These are phyloP conservation scores for Crypturellus tataupa DNA, from an alignment of 2,797 vertebrate genomes.

Conservation along the genomic window DNA sequence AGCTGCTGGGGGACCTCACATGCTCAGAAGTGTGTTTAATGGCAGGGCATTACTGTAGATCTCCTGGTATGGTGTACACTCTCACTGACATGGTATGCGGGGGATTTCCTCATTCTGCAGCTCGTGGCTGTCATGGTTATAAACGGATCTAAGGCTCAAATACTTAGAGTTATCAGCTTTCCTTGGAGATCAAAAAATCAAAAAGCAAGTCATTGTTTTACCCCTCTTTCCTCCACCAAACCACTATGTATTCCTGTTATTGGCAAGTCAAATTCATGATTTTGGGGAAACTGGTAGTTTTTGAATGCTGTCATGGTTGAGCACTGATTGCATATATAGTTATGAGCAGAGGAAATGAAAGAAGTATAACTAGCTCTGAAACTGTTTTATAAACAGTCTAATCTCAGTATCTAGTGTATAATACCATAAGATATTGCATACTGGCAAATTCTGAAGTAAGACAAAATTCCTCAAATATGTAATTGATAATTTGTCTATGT, in stretches of 20 bases:
- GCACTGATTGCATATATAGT: background rate
- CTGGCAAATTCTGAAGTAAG: background rate
- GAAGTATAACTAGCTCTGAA: background rate
- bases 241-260: background rate
- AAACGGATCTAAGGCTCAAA: background rate
- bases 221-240: background rate
- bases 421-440: background rate
- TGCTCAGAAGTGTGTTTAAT: conserved; percentile 30
- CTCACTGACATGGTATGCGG: background rate
- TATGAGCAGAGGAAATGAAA: background rate
- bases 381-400: background rate
- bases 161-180: background rate
- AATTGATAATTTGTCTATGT: background rate
- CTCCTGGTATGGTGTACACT: background rate
- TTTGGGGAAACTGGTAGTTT: background rate
- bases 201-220: background rate
- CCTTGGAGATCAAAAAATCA: background rate
- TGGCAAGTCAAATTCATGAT: background rate
- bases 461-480: background rate
- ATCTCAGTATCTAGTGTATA: background rate
- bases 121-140: background rate
- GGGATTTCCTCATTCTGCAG: background rate
- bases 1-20: conserved; percentile 31
- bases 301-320: background rate
- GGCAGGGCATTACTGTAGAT: conserved; percentile 40